A percentile compares a stretch with the other conserved stretches of the same genome.
Evolutionary conservation across 2,888 invertebrate species (phyloP).

Genomic region (Drosophila koepferae): DNA sequence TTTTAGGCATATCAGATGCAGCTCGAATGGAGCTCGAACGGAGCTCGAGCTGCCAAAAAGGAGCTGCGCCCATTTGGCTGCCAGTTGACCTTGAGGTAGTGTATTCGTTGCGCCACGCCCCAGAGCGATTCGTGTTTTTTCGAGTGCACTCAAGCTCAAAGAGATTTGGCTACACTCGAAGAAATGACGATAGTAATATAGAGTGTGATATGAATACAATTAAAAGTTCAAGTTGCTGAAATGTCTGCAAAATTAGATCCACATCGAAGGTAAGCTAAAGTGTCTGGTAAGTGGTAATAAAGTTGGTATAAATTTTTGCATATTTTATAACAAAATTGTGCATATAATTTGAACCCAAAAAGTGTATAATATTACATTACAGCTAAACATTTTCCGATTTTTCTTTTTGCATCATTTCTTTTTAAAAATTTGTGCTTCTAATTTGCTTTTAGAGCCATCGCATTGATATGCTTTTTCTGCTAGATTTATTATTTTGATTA

Average conservation of each 20-base stretch:
- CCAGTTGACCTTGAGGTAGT: constrained; percentile 56
- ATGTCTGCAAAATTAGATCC: background rate
- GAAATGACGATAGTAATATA: background rate
- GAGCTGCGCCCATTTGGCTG: constrained; percentile 26
- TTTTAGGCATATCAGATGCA: constrained; percentile 72
- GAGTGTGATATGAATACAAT: background rate
- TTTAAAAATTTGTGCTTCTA: too few relatives aligned
- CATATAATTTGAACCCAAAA: too few relatives aligned
- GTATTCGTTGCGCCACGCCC: constrained; percentile 34
- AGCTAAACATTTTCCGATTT: too few relatives aligned
- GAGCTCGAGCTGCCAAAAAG: constrained; percentile 47
- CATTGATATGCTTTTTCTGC: too few relatives aligned
- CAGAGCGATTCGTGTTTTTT: background rate
- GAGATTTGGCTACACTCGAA: constrained; percentile 22
- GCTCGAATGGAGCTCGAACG: constrained; percentile 32
- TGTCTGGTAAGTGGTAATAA: too few relatives aligned
- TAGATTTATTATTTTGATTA: too few relatives aligned
- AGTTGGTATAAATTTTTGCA: too few relatives aligned
- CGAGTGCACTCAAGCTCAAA: constrained; percentile 26
- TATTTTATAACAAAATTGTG: too few relatives aligned
- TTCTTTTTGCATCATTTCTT: too few relatives aligned
- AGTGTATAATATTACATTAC: too few relatives aligned
- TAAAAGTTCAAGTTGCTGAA: background rate
- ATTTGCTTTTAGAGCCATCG: too few relatives aligned
- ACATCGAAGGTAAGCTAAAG: too few relatives aligned